Evolutionary conservation across 2,113 vertebrate species (phyloP), one percentile per base, ranked within the genome.

Genomic region (Chaetodon auriga): DNA sequence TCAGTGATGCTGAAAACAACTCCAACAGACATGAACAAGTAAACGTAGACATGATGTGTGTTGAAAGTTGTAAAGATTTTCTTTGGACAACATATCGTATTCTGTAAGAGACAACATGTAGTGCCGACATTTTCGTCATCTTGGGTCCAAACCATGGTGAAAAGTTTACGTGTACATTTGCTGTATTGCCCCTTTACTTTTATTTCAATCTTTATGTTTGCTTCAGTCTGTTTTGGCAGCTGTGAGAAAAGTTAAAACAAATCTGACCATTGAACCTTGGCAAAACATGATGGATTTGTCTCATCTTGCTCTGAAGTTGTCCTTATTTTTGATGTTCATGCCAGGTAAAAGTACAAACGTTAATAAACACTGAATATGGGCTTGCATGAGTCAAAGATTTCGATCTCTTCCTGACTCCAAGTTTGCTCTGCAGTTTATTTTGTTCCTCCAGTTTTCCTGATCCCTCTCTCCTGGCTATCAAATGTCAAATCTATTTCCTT

Each of bases 401-500:
- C 7, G 15, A 74, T 74, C 70, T 74, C 79, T 60, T 66, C 57
- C 69, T 35, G 14, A 23, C 43, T 60, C 43, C 16, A 45, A n/a
- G 12, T 55, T 48, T 53, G 21, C 60, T n/a, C 66, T 35, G 23
- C 1, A 43, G 68, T 54, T 64, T 63, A 64, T 36, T 71, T 61
- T 36, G 25, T 46, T 71, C 18, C 36, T 54, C 36, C 4, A 11
- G 7, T 43, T 60, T 41, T 23, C 21, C 23, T 70, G 51, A 55
- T 57, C 38, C n/a, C 23, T 21, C 25, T 19, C 7, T 45, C 7
- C 14, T 48, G 18, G 38, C 38, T 35, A 69, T 76, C 38, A 55
- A 76, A 82, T 62, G 64, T 75, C 23, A 63, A 65, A 68, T 62
- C 57, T 69, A 54, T 55, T 68, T 63, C 73, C 16, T 30, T 49